Conservation (phyloP, 1,140 invertebrate species). For the Steinernema feltiae region DNA sequence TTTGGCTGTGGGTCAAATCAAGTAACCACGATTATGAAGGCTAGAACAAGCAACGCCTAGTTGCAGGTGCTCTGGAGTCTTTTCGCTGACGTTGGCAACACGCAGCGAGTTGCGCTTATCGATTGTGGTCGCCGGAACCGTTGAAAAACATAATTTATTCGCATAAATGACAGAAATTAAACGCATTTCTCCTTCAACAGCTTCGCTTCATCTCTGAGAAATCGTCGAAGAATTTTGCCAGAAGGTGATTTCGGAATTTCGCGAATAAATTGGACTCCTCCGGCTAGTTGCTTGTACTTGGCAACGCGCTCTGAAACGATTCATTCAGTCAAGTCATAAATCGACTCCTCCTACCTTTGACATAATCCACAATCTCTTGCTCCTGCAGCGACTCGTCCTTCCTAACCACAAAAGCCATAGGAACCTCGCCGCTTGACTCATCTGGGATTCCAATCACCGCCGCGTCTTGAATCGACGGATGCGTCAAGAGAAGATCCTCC, state of each 20-base stretch:
- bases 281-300: constrained; percentile 58
- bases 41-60: too few relatives aligned
- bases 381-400: constrained; percentile 59
- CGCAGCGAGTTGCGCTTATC: too few relatives aligned
- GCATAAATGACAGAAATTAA: too few relatives aligned
- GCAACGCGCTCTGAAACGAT: constrained; percentile 36
- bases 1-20: too few relatives aligned
- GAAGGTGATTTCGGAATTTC: constrained; percentile 69
- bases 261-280: constrained; percentile 66
- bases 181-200: too few relatives aligned
- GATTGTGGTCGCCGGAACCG: too few relatives aligned
- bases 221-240: constrained; percentile 70
- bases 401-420: constrained; percentile 71
- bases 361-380: constrained; percentile 43
- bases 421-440: constrained; percentile 68
- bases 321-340: background rate
- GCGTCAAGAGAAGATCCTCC: constrained; percentile 71
- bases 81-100: too few relatives aligned
- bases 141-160: too few relatives aligned
- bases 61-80: too few relatives aligned
- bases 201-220: too few relatives aligned
- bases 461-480: constrained; percentile 70
- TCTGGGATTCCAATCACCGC: constrained; percentile 76
- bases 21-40: too few relatives aligned
- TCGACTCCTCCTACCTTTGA: constrained; percentile 39